Conservation (phyloP, 2,888 invertebrate species). For the Adelognathus sp. region DNA sequence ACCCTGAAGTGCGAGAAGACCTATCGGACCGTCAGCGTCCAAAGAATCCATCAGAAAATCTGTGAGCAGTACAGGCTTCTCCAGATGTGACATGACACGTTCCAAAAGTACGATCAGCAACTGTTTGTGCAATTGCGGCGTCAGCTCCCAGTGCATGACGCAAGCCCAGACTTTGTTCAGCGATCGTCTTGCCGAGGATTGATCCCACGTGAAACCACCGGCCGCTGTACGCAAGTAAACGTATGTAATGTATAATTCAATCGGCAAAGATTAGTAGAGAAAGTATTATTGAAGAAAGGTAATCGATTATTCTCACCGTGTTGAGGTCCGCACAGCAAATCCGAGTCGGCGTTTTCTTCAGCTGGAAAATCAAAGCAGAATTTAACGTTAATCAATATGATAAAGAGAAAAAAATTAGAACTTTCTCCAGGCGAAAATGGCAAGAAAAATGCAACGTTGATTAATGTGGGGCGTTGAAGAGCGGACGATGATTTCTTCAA, state of each 20-base stretch:
- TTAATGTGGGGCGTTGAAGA: too few species aligned
- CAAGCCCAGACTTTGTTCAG: conserved; percentile 90
- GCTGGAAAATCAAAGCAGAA: conserved; percentile 61
- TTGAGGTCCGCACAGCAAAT: conserved; percentile 73
- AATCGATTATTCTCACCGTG: conserved; percentile 64
- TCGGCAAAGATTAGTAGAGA: too few species aligned
- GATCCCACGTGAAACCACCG: conserved; percentile 84
- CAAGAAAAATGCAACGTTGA: too few species aligned
- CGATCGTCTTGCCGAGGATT: conserved; percentile 82
- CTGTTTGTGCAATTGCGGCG: conserved; percentile 87
- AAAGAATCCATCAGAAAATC: conserved; percentile 96
- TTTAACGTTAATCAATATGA: neutral
- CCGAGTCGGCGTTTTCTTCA: conserved; percentile 63
- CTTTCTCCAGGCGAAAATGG: too few species aligned
- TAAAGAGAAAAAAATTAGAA: too few species aligned
- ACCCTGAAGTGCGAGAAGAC: conserved; percentile 95
- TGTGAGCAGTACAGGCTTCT: conserved; percentile 91
- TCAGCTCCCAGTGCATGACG: conserved; percentile 88
- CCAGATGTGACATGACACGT: conserved; percentile 90
- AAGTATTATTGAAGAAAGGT: neutral
- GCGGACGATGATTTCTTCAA: too few species aligned
- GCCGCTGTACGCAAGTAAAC: too few species aligned
- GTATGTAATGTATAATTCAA: too few species aligned
- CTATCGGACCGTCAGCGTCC: conserved; percentile 92
- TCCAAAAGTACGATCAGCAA: conserved; percentile 92